phyloP scores from a whole-genome alignment of 2,797 vertebrate species.

The Dromococcyx pavoninus region DNA sequence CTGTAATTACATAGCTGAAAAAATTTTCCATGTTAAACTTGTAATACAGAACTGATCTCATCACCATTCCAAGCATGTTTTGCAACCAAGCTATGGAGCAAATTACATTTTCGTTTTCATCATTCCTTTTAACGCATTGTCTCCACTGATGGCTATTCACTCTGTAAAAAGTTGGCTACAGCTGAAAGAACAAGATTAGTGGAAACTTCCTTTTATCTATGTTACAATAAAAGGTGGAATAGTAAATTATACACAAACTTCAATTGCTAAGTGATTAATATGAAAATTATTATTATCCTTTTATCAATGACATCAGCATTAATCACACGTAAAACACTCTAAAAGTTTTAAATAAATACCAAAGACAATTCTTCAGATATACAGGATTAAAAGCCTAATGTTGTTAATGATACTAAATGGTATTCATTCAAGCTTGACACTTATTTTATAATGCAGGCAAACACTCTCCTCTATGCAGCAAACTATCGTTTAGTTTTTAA shows the following conservation, averaged over 20 bases:
- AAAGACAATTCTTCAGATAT: neutral
- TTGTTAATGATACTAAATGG: neutral
- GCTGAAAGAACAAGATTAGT: conserved; percentile 31
- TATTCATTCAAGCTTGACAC: neutral
- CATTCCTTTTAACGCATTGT: neutral
- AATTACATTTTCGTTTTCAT: conserved; percentile 8
- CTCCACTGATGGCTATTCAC: neutral
- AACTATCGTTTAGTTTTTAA: neutral
- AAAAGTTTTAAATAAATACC: conserved; percentile 20
- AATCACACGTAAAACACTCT: conserved; percentile 8
- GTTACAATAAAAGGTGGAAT: conserved; percentile 6
- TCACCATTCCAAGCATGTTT: neutral
- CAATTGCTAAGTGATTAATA: conserved; percentile 1
- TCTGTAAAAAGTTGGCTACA: neutral
- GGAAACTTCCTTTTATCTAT: conserved; percentile 22
- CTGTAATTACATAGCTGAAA: neutral
- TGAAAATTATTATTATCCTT: no score
- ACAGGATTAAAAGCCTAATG: neutral
- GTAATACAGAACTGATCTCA: neutral
- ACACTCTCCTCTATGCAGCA: neutral
- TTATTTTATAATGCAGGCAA: neutral
- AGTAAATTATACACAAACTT: conserved; percentile 50
- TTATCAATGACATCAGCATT: conserved; percentile 26
- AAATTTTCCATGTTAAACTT: neutral
- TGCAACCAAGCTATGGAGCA: neutral